phyloP scores from a whole-genome alignment of 2,113 vertebrate genomes.

The Emydocephalus ijimae region DNA sequence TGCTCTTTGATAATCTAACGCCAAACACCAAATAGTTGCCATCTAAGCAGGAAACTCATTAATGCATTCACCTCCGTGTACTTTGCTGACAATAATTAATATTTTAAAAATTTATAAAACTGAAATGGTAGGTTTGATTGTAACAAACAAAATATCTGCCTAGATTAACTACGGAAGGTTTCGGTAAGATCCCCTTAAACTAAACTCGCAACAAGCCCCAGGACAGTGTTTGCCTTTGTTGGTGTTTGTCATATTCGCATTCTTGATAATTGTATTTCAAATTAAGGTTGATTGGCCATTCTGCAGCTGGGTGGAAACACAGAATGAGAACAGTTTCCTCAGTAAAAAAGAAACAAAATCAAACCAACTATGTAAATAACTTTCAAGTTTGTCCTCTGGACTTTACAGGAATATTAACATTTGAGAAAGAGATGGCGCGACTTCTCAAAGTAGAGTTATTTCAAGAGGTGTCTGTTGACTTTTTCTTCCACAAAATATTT shows the following conservation, averaged over 20 bases:
- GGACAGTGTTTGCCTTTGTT: conserved; percentile 62
- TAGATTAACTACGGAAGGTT: conserved; percentile 74
- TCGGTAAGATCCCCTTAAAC: conserved; percentile 57
- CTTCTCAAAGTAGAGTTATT: conserved; percentile 53
- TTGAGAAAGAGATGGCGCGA: conserved; percentile 53
- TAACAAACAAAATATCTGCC: conserved; percentile 82
- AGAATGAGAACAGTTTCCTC: conserved; percentile 58
- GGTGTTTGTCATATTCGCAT: conserved; percentile 59
- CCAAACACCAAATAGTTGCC: conserved; percentile 68
- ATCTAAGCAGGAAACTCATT: conserved; percentile 63
- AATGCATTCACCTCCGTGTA: conserved; percentile 69
- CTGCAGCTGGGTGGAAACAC: conserved; percentile 47
- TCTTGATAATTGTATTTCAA: conserved; percentile 66
- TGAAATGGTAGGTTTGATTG: conserved; percentile 79
- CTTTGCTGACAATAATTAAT: conserved; percentile 79
- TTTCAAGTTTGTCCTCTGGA: conserved; percentile 68
- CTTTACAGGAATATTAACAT: conserved; percentile 62
- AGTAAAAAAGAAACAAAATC: background rate
- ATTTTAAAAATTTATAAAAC: conserved; percentile 84
- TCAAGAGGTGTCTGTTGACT: conserved; percentile 21
- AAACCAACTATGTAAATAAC: conserved; percentile 54
- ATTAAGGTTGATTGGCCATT: conserved; percentile 62
- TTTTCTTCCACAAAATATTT: background rate
- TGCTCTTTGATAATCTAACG: conserved; percentile 66
- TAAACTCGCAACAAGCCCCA: conserved; percentile 58